Evolutionary conservation across 2,797 vertebrate genomes (phyloP).

Genomic region (Cryptoprocta ferox): DNA sequence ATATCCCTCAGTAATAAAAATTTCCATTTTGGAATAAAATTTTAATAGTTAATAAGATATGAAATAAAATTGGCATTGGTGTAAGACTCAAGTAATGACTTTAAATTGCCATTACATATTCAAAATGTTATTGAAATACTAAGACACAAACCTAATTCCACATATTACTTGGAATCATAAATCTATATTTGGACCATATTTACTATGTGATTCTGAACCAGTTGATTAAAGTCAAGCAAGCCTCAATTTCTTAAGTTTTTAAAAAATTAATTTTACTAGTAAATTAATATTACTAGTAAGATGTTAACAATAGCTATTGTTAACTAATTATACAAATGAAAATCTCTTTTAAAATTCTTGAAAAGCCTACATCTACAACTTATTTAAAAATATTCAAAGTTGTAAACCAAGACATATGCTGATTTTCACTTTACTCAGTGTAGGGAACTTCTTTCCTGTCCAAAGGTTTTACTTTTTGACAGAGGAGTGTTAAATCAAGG

Average conservation of each 20-base stretch:
- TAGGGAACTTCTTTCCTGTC: constrained; percentile 25
- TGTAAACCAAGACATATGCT: neutral
- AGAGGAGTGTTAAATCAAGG: constrained; percentile 43
- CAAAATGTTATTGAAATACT: neutral
- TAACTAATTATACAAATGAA: neutral
- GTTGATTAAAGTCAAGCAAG: neutral
- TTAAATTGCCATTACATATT: neutral
- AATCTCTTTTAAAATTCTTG: neutral
- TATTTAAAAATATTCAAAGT: neutral
- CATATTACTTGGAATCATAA: neutral
- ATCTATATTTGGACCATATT: neutral
- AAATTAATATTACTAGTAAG: neutral
- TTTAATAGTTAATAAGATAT: constrained; percentile 41
- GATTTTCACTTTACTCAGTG: constrained; percentile 12
- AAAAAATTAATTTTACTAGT: neutral
- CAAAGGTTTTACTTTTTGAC: neutral
- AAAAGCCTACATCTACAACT: neutral
- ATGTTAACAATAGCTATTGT: neutral
- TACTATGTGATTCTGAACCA: neutral
- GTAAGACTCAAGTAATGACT: constrained; percentile 13
- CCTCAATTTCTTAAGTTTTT: neutral
- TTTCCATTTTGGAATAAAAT: constrained; percentile 53
- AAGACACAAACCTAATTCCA: neutral
- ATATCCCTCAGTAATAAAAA: constrained; percentile 33
- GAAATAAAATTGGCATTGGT: constrained; percentile 39